phyloP scores from a whole-genome alignment of 2,113 vertebrate genomes.

The Ammospiza caudacuta region DNA sequence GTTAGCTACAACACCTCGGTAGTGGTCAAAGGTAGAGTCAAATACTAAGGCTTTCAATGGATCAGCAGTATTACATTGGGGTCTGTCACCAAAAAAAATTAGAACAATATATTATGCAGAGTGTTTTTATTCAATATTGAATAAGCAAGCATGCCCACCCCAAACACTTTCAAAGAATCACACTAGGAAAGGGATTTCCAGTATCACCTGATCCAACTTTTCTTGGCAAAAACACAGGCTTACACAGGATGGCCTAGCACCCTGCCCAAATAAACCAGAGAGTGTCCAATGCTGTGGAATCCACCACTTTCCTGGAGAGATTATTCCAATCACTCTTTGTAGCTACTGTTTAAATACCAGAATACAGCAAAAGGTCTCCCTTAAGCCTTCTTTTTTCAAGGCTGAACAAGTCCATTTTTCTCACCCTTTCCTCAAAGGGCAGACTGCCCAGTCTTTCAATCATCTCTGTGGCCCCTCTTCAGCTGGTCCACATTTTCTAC shows the following conservation, averaged over 20 bases:
- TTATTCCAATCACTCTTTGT: neutral
- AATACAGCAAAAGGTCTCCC: neutral
- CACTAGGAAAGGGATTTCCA: neutral
- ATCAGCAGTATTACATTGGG: slow-evolving; percentile 70
- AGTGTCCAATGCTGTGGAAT: neutral
- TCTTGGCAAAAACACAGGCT: neutral
- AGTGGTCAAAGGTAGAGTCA: slow-evolving; percentile 94
- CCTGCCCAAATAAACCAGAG: neutral
- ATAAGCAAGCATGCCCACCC: neutral
- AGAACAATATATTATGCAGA: neutral
- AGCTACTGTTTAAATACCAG: neutral
- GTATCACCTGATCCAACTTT: neutral
- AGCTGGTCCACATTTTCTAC: neutral
- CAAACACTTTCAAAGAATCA: neutral
- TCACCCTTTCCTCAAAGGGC: neutral
- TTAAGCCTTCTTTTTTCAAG: neutral
- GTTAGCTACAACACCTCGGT: slow-evolving; percentile 91
- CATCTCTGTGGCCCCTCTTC: neutral
- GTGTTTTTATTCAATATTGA: neutral
- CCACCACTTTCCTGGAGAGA: neutral
- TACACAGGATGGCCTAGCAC: neutral
- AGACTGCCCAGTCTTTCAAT: neutral
- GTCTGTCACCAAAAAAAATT: slow-evolving; percentile 70
- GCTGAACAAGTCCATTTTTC: neutral
- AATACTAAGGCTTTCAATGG: slow-evolving; percentile 92